These are phyloP conservation scores for Girardia tigrina DNA, from an alignment of 2,888 invertebrate species.

Conservation along the genomic window DNA sequence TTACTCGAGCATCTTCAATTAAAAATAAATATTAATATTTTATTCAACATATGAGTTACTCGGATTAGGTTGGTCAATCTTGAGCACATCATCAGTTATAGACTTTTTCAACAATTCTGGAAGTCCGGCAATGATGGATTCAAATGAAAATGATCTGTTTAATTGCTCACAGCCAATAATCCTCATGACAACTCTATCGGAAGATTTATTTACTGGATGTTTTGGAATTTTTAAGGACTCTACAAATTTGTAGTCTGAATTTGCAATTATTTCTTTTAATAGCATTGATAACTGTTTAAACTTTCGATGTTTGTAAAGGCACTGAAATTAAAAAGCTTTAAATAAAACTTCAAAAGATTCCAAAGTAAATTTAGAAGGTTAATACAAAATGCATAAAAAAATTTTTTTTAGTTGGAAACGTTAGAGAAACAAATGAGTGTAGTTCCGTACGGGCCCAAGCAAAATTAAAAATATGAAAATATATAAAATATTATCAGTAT, in stretches of 20 bases:
- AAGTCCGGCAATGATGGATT: background rate
- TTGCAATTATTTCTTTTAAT: background rate
- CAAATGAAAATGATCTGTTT: background rate
- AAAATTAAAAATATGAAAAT: too few species aligned
- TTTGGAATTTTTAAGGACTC: background rate
- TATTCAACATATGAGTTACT: background rate
- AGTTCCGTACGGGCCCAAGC: too few species aligned
- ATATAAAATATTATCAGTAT: too few species aligned
- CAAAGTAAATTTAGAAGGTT: too few species aligned
- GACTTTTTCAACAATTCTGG: background rate
- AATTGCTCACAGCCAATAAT: constrained; percentile 11
- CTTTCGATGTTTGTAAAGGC: background rate
- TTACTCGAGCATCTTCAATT: background rate
- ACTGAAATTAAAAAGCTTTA: too few species aligned
- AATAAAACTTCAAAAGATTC: too few species aligned
- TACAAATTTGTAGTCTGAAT: background rate
- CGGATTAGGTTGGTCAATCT: background rate
- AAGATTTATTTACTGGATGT: background rate
- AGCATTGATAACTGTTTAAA: background rate
- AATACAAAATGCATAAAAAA: too few species aligned
- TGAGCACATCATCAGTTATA: background rate
- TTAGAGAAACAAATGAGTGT: too few species aligned
- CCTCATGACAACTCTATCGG: background rate
- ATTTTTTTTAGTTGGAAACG: too few species aligned
- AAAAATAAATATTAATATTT: background rate